Percentiles rank a stretch among this genome's conserved stretches.
phyloP scores from a whole-genome alignment of 2,113 vertebrate species.

The Pseudorectes ferrugineus region DNA sequence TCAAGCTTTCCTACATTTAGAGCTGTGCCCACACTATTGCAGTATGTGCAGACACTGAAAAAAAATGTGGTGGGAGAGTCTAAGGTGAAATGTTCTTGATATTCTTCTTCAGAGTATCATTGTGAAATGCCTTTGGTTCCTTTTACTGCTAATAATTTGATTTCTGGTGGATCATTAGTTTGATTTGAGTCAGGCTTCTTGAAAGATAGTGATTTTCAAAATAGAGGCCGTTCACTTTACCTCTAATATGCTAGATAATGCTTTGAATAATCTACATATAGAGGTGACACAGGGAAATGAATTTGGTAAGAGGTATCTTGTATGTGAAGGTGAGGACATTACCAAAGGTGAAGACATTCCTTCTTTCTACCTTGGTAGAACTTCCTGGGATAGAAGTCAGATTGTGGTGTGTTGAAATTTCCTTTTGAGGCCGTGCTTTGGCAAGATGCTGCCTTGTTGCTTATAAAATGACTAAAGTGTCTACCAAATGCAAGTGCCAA shows the following conservation, averaged over 20 bases:
- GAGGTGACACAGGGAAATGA: neutral
- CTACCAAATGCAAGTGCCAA: slow-evolving; percentile 66
- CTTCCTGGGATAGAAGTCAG: slow-evolving; percentile 2
- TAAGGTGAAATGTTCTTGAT: neutral
- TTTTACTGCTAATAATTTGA: neutral
- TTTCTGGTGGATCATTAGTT: slow-evolving; percentile 17
- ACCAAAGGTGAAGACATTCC: neutral
- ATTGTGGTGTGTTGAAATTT: slow-evolving; percentile 43
- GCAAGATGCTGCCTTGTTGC: slow-evolving; percentile 43
- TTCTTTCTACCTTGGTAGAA: neutral
- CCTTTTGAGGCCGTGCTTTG: slow-evolving; percentile 18
- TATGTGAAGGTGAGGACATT: neutral
- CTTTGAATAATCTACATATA: neutral
- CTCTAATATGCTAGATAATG: neutral
- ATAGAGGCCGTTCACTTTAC: neutral
- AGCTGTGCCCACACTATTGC: neutral
- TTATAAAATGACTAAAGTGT: slow-evolving; percentile 57
- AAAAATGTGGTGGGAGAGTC: neutral
- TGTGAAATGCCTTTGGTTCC: neutral
- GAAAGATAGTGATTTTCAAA: neutral
- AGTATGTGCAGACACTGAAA: slow-evolving; percentile 12
- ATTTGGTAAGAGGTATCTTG: neutral
- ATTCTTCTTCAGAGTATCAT: neutral
- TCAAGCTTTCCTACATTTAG: neutral
- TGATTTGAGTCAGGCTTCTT: neutral